Conservation (phyloP, 1,140 invertebrate species). For the Polyergus mexicanus region DNA sequence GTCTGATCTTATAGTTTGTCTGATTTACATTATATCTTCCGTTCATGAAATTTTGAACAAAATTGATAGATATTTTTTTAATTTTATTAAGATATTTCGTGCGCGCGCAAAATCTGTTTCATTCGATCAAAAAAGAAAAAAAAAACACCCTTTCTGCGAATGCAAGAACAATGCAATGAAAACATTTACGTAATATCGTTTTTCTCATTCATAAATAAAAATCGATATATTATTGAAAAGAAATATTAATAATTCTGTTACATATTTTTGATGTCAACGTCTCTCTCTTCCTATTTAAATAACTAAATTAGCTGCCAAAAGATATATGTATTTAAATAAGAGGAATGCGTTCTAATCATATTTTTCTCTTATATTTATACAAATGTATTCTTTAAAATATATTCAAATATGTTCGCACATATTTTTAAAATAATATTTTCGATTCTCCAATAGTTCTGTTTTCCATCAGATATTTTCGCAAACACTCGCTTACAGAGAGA, state of each 20-base stretch:
- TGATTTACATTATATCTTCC: not conserved
- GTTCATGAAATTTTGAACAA: not conserved
- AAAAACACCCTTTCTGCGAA: not conserved
- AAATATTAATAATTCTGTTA: not conserved
- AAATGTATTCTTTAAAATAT: conserved; percentile 3
- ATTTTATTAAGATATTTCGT: not conserved
- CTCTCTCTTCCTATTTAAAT: not conserved
- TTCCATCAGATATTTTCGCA: not conserved
- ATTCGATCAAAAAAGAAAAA: not conserved
- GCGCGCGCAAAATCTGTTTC: not conserved
- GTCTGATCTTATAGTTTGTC: not conserved
- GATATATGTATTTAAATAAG: not conserved
- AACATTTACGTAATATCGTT: not conserved
- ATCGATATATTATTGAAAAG: not conserved
- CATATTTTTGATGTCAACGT: conserved; percentile 2
- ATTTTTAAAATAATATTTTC: not conserved
- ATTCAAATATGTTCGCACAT: not conserved
- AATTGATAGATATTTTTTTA: not conserved
- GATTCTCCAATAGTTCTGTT: not conserved
- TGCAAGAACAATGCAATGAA: not conserved
- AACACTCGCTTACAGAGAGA: not conserved
- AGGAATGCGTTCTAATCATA: not conserved
- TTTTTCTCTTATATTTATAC: not conserved
- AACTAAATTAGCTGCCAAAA: not conserved
- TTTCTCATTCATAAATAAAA: not conserved